Conservation (phyloP, 2,113 vertebrate species). For the Pogona vitticeps region DNA sequence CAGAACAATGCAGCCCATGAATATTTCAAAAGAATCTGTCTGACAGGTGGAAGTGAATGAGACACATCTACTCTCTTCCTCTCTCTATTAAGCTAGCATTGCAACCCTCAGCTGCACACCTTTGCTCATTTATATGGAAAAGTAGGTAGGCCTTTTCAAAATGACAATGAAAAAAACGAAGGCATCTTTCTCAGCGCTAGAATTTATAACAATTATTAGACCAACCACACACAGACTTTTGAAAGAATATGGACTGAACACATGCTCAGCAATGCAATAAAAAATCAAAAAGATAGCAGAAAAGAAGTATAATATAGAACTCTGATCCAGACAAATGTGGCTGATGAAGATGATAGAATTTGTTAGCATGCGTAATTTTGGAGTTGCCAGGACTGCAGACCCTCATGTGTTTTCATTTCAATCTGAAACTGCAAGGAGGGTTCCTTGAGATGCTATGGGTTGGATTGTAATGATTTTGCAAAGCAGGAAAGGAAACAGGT, state of each 20-base stretch:
- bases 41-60: constrained; percentile 57
- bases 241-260: constrained; percentile 51
- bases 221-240: constrained; percentile 44
- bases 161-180: constrained; percentile 19
- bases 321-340: no score
- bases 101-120: constrained; percentile 46
- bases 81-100: constrained; percentile 47
- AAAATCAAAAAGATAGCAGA: constrained; percentile 39
- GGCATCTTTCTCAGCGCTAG: constrained; percentile 39
- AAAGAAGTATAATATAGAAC: background rate
- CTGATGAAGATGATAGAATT: no score
- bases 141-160: background rate
- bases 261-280: constrained; percentile 17
- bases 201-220: constrained; percentile 31
- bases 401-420: no score
- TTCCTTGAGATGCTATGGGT: no score
- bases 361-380: no score
- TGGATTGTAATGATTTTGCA: no score
- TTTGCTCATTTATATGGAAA: constrained; percentile 45
- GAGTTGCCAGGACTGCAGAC: no score
- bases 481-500: no score
- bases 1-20: constrained; percentile 70
- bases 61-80: constrained; percentile 33
- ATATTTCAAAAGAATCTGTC: constrained; percentile 68
- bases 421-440: no score